Base-by-base conservation (phyloP, 37 sponge, comb jelly and placozoan genomes). In the Ianthella basta region DNA sequence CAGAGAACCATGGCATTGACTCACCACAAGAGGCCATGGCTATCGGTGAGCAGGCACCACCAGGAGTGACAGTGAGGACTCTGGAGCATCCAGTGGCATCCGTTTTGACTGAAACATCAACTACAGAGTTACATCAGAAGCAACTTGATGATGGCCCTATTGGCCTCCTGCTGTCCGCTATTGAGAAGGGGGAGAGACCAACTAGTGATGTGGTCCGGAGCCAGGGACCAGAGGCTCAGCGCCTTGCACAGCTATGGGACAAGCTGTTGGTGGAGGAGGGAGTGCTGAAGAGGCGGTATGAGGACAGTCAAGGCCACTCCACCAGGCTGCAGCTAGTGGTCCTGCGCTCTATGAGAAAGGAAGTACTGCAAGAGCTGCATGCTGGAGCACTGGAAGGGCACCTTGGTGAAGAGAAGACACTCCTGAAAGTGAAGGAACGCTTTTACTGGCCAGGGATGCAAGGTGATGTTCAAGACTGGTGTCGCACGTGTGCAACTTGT, bases 151-250 rank as follows among this genome's bases (percentile, higher is more conserved):
- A n/a, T n/a, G n/a, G n/a, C n/a, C n/a, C n/a, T n/a, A n/a, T n/a
- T n/a, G n/a, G n/a, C n/a, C n/a, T n/a, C n/a, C n/a, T n/a, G n/a
- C n/a, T n/a, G n/a, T n/a, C n/a, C n/a, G n/a, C n/a, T n/a, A n/a
- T n/a, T n/a, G n/a, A 87, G 25, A 53, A 40, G 80, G 56, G 87
- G 86, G 39, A 44, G 88, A 0, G 86, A 87, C 21, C 70, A 56
- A 3, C 34, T 74, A 6, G 0, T 80, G 10, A 80, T 66, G 34
- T 6, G 25, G 19, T 81, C 56, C 23, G 67, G 81, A 23, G 54
- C 21, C 32, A 70, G 4, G 37, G 70, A 15, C 54, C 10, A 64
- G 59, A 83, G 67, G 25, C 53, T 14, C 85, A 61, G 25, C 73
- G 60, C 53, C 77, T 85, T 18, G 44, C 8, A 13, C 61, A 85